Conservation (phyloP, 2,113 vertebrate genomes). For the Montifringilla adamsi region DNA sequence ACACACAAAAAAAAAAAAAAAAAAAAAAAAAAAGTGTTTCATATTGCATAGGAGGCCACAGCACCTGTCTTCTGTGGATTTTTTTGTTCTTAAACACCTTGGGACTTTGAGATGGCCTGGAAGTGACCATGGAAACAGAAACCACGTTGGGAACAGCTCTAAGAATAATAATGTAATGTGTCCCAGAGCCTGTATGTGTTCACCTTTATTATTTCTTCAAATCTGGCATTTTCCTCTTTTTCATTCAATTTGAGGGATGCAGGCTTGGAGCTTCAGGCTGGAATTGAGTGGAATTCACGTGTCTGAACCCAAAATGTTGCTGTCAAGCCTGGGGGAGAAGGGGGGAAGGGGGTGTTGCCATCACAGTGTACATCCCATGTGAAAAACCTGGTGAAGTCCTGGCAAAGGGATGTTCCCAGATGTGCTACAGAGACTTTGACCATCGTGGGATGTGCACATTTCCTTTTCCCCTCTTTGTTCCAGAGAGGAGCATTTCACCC, state of each 20-base stretch:
- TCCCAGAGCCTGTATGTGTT: neutral
- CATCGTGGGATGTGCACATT: fast-evolving
- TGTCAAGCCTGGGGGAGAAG: neutral
- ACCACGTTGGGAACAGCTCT: neutral
- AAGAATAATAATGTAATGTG: neutral
- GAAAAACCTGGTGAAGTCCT: neutral
- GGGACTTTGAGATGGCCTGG: neutral
- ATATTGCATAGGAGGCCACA: neutral
- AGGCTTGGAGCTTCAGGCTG: neutral
- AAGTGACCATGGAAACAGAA: neutral
- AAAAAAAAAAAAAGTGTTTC: neutral
- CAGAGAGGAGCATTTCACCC: neutral
- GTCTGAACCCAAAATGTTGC: neutral
- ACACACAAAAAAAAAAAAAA: neutral
- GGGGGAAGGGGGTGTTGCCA: neutral
- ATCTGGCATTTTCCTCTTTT: neutral
- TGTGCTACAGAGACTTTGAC: neutral
- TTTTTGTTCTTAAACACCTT: neutral
- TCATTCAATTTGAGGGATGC: neutral
- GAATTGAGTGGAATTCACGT: neutral
- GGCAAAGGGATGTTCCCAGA: neutral
- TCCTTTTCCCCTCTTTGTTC: neutral
- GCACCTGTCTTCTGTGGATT: neutral
- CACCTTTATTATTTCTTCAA: neutral
- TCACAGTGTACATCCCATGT: fast-evolving